Evolutionary conservation across 2,888 invertebrate species (phyloP), one percentile per base, ranked within the genome.

Genomic region (Myopa testacea): DNA sequence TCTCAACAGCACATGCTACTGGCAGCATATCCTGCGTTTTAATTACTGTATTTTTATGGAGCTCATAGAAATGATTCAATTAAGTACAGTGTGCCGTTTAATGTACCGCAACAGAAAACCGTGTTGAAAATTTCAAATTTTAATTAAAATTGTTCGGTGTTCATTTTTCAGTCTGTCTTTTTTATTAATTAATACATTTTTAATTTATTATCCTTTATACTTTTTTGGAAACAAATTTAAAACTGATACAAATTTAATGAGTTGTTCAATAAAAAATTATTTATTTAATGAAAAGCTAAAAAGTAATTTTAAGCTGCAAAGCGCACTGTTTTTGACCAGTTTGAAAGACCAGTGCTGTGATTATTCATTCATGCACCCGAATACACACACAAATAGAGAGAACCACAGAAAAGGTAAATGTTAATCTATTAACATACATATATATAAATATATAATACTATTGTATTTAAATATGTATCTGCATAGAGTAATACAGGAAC

Each of bases 391-490:
- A 6, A 3, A 37, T 26, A 37, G 0, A 4, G 63, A 26, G 37
- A 16, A 34, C 26, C 34, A 37, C 60, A 37, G 72, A 72, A 72
- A 40, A 26, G 40, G 72, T 38, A 60, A 72, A 5, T n/a, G 38
- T 40, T n/a, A 60, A 60, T 26, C 60, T 40, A n/a, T 10, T 38
- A n/a, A n/a, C n/a, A 10, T 26, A n/a, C n/a, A 10, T 26, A 26
- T 26, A 26, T 26, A 26, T 26, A 26, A 26, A 26, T 26, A 1
- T 2, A 26, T 26, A 4, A 71, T 38, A 73, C 45, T 26, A 26
- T 26, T 1, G 26, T 26, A 26, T 26, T 26, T 26, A 26, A 26
- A 26, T 2, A 26, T 26, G 26, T 2, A 26, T 26, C 26, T 26
- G 2, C 26, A 26, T 26, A 1, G 26, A 26, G 26, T 26, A 62